Base-by-base conservation (phyloP, 2,888 invertebrate species). In the Microchrysa polita region DNA sequence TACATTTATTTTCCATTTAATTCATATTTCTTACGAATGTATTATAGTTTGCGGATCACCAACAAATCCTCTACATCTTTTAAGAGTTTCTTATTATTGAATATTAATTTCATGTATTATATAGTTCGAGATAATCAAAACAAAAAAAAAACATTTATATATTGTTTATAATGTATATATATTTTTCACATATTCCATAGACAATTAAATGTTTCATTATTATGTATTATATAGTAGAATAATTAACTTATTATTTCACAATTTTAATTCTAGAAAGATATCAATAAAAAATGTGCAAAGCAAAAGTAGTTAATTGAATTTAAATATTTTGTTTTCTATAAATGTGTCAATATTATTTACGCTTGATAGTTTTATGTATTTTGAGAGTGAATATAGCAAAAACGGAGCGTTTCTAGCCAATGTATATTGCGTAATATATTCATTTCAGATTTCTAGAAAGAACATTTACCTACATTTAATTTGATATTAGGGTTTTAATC, bases 1-100 rank as follows among this genome's bases (percentile, higher is more conserved):
- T 34, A 65, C 65, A 65, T 65, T 65, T 65, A 65, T 65, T 65
- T 48, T 65, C 9, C 44, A 48, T 65, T 34, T 14, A 44, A 48
- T 65, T 65, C 34, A 7, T 20, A 48, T 65, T 48, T 42, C 2
- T 5, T 48, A 34, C 2, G 48, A 7, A n/a, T 44, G 48, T 65
- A 48, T 12, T 22, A 18, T 48, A 34, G 34, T n/a, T 20, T 65
- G 40, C 1, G 34, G 22, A 22, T 48, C 44, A 48, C 18, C n/a
- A 65, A 5, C 7, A 34, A 34, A 34, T 34, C 27, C 27, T 2
- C 65, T 65, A 65, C 65, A 65, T 10, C 22, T 44, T 2, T 65
- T 48, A 22, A 65, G 48, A 20, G 9, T 48, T 60, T 48, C n/a
- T 22, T n/a, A n/a, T 65, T 48, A 65, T 18, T 34, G 16, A n/a